Conservation (phyloP, 2,888 invertebrate species). For the Hipparchia sbordonii region DNA sequence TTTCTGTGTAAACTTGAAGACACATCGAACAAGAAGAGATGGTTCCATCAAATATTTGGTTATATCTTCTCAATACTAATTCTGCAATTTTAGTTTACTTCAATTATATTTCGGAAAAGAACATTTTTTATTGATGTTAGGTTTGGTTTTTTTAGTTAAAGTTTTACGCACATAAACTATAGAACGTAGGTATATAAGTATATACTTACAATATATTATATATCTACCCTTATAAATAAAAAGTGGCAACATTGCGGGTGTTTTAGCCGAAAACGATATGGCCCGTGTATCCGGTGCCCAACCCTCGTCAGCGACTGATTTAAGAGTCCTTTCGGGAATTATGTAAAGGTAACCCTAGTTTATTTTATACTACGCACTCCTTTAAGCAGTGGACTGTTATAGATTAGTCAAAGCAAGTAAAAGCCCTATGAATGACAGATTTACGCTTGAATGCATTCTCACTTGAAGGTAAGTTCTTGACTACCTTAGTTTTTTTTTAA, state of each 20-base stretch:
- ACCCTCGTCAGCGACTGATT: conserved; percentile 16
- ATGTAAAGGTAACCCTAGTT: conserved; percentile 5
- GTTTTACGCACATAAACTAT: background rate
- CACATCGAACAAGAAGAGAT: too few species aligned
- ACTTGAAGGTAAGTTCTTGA: background rate
- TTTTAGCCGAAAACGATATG: conserved; percentile 12
- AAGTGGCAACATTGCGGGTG: conserved; percentile 3
- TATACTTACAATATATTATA: too few species aligned
- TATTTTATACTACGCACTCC: background rate
- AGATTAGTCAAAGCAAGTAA: background rate
- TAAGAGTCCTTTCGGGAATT: conserved; percentile 16
- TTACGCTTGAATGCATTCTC: background rate
- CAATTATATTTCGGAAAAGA: too few species aligned
- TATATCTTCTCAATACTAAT: too few species aligned
- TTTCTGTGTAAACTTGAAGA: too few species aligned
- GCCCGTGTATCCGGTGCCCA: conserved; percentile 6
- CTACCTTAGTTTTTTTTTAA: too few species aligned
- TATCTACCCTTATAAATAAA: conserved; percentile 1
- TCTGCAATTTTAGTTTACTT: too few species aligned
- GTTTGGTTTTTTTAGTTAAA: too few species aligned
- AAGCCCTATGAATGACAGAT: background rate
- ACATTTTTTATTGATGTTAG: too few species aligned
- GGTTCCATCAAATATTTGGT: too few species aligned
- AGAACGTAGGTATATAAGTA: background rate
- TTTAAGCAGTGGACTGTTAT: background rate